Percentiles rank a stretch among this genome's conserved stretches.
Conservation (phyloP, 2,888 invertebrate species). For the Apamea anceps region DNA sequence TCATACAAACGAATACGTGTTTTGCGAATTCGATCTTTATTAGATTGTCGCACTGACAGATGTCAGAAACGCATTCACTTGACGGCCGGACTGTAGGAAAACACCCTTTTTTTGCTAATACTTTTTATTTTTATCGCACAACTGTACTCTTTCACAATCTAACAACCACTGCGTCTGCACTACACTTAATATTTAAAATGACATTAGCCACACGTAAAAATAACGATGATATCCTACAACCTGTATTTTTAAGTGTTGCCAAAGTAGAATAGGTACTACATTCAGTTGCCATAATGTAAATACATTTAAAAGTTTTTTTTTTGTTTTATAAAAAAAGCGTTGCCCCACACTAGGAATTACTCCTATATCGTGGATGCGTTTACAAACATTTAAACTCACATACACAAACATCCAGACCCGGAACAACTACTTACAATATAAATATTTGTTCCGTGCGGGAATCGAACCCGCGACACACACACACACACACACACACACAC, state of each 20-base stretch:
- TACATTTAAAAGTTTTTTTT: not conserved
- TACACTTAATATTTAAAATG: too few species aligned
- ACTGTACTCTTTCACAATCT: not conserved
- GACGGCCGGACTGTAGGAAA: not conserved
- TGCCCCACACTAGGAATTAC: too few species aligned
- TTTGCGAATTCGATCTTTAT: not conserved
- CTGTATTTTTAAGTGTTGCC: not conserved
- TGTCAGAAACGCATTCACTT: not conserved
- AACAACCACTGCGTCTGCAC: not conserved
- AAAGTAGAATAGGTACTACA: not conserved
- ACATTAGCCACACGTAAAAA: not conserved
- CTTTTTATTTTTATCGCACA: not conserved
- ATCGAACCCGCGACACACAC: too few species aligned
- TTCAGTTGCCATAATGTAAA: not conserved
- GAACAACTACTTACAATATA: too few species aligned
- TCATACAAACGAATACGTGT: not conserved
- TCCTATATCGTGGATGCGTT: too few species aligned
- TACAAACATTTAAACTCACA: too few species aligned
- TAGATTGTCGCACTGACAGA: not conserved
- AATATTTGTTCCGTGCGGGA: too few species aligned
- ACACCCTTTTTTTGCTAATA: not conserved
- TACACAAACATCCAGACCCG: too few species aligned
- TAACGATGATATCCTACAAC: not conserved
- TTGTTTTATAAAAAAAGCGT: too few species aligned
- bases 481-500: too few species aligned